phyloP scores from a whole-genome alignment of 1,140 invertebrate genomes.

The Drosophila lini region DNA sequence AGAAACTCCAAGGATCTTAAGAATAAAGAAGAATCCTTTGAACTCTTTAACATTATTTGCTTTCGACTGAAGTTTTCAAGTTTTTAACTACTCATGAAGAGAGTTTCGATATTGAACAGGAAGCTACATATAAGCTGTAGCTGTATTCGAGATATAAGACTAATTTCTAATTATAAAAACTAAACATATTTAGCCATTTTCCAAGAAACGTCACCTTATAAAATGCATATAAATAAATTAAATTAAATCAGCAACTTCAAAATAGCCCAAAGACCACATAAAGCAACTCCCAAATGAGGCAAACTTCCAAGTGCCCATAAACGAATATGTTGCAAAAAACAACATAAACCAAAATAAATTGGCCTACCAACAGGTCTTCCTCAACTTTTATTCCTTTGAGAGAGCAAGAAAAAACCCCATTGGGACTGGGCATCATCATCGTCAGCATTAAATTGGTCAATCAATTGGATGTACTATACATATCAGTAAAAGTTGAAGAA shows the following conservation, averaged over 20 bases:
- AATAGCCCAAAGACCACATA: not conserved
- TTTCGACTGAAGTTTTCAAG: not conserved
- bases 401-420: not conserved
- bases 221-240: not conserved
- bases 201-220: rapidly evolving
- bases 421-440: slow-evolving; percentile 2
- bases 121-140: no score
- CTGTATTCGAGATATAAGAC: no score
- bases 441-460: slow-evolving; percentile 13
- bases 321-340: not conserved
- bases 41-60: not conserved
- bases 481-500: slow-evolving; percentile 6
- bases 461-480: slow-evolving; percentile 2
- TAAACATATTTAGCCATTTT: not conserved
- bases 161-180: not conserved
- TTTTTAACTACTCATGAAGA: not conserved
- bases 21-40: not conserved
- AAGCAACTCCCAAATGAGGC: not conserved
- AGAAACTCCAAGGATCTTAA: not conserved
- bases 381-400: slow-evolving; percentile 5
- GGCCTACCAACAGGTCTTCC: slow-evolving; percentile 7
- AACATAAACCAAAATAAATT: not conserved
- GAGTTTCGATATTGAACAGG: not conserved
- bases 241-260: not conserved
- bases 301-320: slow-evolving; percentile 4